phyloP scores from a whole-genome alignment of 1,140 invertebrate genomes.

The Drosophila ficusphila region DNA sequence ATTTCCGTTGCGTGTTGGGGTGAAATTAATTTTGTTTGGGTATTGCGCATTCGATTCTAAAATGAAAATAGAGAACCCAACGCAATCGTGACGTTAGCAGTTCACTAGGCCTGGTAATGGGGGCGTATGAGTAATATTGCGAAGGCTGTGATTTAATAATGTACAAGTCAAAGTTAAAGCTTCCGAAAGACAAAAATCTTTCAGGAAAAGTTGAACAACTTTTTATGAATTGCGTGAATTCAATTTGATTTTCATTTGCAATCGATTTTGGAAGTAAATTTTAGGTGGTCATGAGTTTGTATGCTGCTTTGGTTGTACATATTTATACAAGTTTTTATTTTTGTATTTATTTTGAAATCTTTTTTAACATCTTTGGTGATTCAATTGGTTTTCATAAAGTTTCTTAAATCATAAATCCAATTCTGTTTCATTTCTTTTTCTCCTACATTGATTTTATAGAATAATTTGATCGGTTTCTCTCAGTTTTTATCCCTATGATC shows the following conservation, averaged over 20 bases:
- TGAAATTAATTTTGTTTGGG: constrained; percentile 56
- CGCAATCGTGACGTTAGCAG: constrained; percentile 33
- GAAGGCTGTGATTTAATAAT: constrained; percentile 32
- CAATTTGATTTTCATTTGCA: too few relatives aligned
- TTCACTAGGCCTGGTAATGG: constrained; percentile 7
- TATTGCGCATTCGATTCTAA: constrained; percentile 40
- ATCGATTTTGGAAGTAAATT: too few relatives aligned
- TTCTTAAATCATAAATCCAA: too few relatives aligned
- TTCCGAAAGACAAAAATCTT: background rate
- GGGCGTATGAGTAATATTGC: constrained; percentile 54
- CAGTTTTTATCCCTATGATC: background rate
- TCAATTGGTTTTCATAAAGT: too few relatives aligned
- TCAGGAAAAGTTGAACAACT: background rate
- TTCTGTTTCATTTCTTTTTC: too few relatives aligned
- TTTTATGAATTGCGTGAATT: background rate
- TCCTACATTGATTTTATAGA: too few relatives aligned
- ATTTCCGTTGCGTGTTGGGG: constrained; percentile 28
- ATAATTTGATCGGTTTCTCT: background rate
- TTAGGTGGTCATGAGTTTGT: too few relatives aligned
- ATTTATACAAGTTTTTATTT: too few relatives aligned
- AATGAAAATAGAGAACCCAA: constrained; percentile 13
- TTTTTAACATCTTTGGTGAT: too few relatives aligned
- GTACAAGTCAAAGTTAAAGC: background rate
- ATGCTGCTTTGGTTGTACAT: too few relatives aligned
- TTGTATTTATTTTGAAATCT: too few relatives aligned